Conservation (phyloP, 2,797 vertebrate genomes). For the Petrocephalus sullivani region DNA sequence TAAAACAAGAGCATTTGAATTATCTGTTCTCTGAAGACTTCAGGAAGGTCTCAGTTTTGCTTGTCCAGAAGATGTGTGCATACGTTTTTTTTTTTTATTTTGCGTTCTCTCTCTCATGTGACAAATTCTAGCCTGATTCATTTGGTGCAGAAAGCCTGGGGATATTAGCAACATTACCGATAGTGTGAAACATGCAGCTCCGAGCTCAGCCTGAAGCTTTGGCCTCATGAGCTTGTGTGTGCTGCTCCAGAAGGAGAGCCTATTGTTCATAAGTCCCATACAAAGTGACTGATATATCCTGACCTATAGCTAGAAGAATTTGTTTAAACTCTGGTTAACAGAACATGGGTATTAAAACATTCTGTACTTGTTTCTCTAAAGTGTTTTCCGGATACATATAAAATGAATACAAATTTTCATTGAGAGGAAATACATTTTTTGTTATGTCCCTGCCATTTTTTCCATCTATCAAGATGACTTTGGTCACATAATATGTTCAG, state of each 20-base stretch:
- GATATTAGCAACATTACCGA: neutral
- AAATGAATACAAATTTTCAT: neutral
- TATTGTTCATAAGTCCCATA: neutral
- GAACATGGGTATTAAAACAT: neutral
- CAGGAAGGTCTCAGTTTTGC: neutral
- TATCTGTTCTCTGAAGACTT: neutral
- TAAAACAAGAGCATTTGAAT: slow-evolving; percentile 9
- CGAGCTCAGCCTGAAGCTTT: neutral
- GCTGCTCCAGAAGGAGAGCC: neutral
- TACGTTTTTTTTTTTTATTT: neutral
- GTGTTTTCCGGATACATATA: neutral
- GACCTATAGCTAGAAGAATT: neutral
- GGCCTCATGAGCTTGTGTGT: neutral
- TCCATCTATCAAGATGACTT: neutral
- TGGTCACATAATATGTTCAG: neutral
- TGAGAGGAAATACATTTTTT: neutral
- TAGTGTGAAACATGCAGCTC: neutral
- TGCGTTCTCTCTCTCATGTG: neutral
- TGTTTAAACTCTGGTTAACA: neutral
- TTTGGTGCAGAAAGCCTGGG: neutral
- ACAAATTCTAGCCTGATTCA: neutral
- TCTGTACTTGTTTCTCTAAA: neutral
- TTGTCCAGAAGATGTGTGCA: neutral
- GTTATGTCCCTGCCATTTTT: neutral
- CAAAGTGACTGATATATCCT: neutral